Evolutionary conservation across 2,113 vertebrate species (phyloP), one percentile per base, ranked within the genome.

Genomic region (Chaenogobius annularis): DNA sequence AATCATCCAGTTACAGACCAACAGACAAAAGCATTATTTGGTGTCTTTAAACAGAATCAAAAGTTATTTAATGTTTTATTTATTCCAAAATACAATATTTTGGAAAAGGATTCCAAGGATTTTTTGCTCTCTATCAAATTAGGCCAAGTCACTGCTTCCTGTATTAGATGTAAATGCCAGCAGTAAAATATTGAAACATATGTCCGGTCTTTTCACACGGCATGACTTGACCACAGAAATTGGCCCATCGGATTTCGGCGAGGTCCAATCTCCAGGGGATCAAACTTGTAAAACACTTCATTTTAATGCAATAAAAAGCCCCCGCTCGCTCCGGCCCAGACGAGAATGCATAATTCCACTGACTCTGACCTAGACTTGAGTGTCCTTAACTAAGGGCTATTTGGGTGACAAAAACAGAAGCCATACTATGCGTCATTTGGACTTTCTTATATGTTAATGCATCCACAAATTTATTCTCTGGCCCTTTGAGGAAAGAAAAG

Each of bases 361-460:
- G 76, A 48, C 78, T 76, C 82, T 74, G 89, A 91, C 89, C 91
- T 90, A 79, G 79, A 87, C 81, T 86, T 77, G 73, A 75, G 76
- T 83, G 77, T 86, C 85, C 83, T 77, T 88, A 88, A 90, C 86
- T 88, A 83, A 90, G 84, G 85, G 85, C 84, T 89, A 85, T 80
- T 80, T 89, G 77, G 78, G 44, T 7, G 64, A 66, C 78, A 78
- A 72, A 85, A 81, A 65, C 79, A 86, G 44, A 71, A 84, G 75
- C 72, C 83, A 68, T 81, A 76, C 69, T 80, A 77, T 75, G 31
- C 83, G 78, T 78, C 78, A 84, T 87, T 87, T 90, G 69, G 72
- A 77, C 82, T 83, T 85, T 87, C 79, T 88, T 88, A 86, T 86
- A 88, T 90, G 85, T 88, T 87, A 88, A 89, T 89, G 69, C 63